phyloP scores from a whole-genome alignment of 2,113 vertebrate genomes.

The Strix aluco region DNA sequence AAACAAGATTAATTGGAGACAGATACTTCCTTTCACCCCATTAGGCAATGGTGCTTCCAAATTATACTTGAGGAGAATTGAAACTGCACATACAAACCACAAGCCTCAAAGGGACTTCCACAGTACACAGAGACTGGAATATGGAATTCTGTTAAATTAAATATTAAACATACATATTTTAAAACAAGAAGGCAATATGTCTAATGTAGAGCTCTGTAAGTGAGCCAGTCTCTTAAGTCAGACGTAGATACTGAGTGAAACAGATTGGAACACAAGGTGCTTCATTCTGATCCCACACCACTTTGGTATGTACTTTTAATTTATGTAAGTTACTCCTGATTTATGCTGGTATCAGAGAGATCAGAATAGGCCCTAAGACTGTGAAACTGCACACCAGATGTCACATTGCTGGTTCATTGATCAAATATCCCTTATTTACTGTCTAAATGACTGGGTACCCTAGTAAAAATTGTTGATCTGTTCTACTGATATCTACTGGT shows the following conservation, averaged over 20 bases:
- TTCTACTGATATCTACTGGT: not conserved
- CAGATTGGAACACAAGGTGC: not conserved
- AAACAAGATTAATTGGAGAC: constrained; percentile 39
- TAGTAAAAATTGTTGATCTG: not conserved
- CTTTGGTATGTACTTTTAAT: not conserved
- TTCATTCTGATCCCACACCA: not conserved
- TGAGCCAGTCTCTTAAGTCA: constrained; percentile 6
- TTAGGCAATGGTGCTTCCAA: constrained; percentile 47
- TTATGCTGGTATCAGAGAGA: not conserved
- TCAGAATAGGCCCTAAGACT: not conserved
- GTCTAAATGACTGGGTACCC: not conserved
- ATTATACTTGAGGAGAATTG: not conserved
- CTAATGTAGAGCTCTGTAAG: constrained; percentile 43
- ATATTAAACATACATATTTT: constrained; percentile 41
- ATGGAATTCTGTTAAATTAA: constrained; percentile 36
- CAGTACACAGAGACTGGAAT: not conserved
- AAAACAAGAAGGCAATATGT: constrained; percentile 29
- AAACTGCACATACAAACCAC: not conserved
- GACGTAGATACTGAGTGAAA: not conserved
- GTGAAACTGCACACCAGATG: not conserved
- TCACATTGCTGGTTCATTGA: not conserved
- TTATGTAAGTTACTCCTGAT: not conserved
- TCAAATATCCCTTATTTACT: constrained; percentile 9
- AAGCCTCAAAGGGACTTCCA: constrained; percentile 10
- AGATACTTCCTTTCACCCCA: constrained; percentile 21